Evolutionary conservation across 2,888 invertebrate species (phyloP).

Genomic region (Strigamia crassipes): DNA sequence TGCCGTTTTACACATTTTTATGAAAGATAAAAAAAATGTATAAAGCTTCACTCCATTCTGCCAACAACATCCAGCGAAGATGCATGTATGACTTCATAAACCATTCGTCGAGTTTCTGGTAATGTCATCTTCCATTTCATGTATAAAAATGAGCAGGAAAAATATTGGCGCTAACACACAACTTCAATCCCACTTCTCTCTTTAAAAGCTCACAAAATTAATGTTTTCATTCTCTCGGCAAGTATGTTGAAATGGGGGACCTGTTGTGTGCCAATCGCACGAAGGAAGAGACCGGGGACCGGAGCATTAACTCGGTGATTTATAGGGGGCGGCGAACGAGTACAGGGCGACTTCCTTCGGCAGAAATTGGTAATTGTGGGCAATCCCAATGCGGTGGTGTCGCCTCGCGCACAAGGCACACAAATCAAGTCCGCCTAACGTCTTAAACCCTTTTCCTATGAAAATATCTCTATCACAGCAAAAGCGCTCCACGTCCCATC

Average conservation of each 20-base stretch:
- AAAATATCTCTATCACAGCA: conserved; percentile 24
- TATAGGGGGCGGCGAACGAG: conserved; percentile 40
- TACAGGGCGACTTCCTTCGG: conserved; percentile 35
- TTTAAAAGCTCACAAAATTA: conserved; percentile 42
- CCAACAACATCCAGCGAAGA: neutral
- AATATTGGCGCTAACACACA: conserved; percentile 28
- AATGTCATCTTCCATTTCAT: neutral
- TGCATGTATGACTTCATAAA: conserved; percentile 3
- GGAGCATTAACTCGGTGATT: conserved; percentile 32
- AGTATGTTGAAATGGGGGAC: conserved; percentile 37
- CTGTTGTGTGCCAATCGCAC: conserved; percentile 37
- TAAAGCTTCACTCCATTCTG: neutral
- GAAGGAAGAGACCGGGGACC: conserved; percentile 18
- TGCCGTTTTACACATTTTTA: too few species aligned
- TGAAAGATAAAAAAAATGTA: too few species aligned
- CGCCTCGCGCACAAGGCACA: conserved; percentile 39
- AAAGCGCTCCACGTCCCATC: conserved; percentile 24
- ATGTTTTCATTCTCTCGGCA: conserved; percentile 42
- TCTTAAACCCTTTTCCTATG: conserved; percentile 42
- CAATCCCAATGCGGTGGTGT: conserved; percentile 42
- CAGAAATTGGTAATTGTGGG: conserved; percentile 42
- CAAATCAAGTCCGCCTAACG: conserved; percentile 41
- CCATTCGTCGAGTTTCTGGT: conserved; percentile 4
- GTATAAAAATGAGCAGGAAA: conserved; percentile 8
- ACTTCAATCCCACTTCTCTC: conserved; percentile 40